Evolutionary conservation across 2,888 invertebrate genomes (phyloP).

Genomic region (Papilio demoleus): DNA sequence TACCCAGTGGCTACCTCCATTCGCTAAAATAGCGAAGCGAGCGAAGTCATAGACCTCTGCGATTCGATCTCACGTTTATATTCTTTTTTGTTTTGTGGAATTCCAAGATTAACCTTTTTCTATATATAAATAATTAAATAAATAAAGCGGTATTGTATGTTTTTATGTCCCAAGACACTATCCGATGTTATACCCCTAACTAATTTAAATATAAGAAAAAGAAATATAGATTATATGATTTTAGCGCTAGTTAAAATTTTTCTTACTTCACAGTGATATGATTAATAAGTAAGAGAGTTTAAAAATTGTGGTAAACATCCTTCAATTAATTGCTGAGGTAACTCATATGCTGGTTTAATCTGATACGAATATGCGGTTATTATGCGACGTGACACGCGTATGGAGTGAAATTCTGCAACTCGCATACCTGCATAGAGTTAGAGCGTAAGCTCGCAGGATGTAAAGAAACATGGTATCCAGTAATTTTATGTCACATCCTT

Average conservation of each 20-base stretch:
- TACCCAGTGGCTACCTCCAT: too few relatives aligned
- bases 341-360: conserved; percentile 18
- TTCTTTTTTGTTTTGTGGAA: too few relatives aligned
- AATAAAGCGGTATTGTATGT: too few relatives aligned
- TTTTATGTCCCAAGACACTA: too few relatives aligned
- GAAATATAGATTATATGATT: too few relatives aligned
- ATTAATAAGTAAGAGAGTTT: conserved; percentile 11
- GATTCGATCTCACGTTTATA: neutral
- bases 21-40: too few relatives aligned
- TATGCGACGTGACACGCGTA: conserved; percentile 33
- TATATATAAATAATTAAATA: too few relatives aligned
- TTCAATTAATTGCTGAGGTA: conserved; percentile 54
- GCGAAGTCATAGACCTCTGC: too few relatives aligned
- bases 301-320: conserved; percentile 52
- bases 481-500: conserved; percentile 21
- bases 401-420: conserved; percentile 36
- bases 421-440: conserved; percentile 24
- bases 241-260: too few relatives aligned
- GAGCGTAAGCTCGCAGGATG: conserved; percentile 28
- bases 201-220: too few relatives aligned
- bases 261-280: neutral
- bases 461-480: conserved; percentile 13
- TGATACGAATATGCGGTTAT: conserved; percentile 30
- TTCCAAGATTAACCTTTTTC: too few relatives aligned
- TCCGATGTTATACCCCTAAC: too few relatives aligned